phyloP scores from a whole-genome alignment of 2,888 invertebrate species.

The Hirtodrosophila histrioides region DNA sequence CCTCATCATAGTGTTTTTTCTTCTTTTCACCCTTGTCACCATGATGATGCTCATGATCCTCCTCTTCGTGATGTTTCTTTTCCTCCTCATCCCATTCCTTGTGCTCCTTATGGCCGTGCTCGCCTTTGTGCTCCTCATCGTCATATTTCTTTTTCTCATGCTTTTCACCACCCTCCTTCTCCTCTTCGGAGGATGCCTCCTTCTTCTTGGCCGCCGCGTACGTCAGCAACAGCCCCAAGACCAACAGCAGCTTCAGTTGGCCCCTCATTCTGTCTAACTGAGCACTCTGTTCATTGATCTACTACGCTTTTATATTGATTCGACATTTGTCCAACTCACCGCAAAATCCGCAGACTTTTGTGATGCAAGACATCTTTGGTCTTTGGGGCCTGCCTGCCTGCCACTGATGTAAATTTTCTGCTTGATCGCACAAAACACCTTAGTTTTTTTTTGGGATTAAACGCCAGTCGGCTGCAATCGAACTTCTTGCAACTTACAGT shows the following conservation, averaged over 20 bases:
- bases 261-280: constrained; percentile 61
- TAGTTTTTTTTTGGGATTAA: constrained; percentile 12
- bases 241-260: constrained; percentile 72
- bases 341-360: constrained; percentile 45
- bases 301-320: constrained; percentile 56
- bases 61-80: constrained; percentile 91
- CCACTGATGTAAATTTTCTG: constrained; percentile 44
- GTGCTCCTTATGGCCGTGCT: constrained; percentile 91
- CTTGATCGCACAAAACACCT: constrained; percentile 47
- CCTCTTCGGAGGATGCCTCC: constrained; percentile 81
- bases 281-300: constrained; percentile 24
- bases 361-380: constrained; percentile 57
- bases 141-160: constrained; percentile 80
- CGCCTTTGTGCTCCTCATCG: constrained; percentile 89
- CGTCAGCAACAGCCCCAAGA: constrained; percentile 75
- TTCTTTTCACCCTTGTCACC: constrained; percentile 92
- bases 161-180: constrained; percentile 82
- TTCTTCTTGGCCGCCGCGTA: constrained; percentile 75
- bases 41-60: constrained; percentile 91
- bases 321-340: constrained; percentile 38
- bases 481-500: constrained; percentile 39
- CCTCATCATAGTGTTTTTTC: constrained; percentile 91
- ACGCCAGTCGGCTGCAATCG: constrained; percentile 19
- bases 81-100: constrained; percentile 92
- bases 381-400: constrained; percentile 2